phyloP scores from a whole-genome alignment of 2,888 invertebrate species.

The Cyrtodaria siliqua region DNA sequence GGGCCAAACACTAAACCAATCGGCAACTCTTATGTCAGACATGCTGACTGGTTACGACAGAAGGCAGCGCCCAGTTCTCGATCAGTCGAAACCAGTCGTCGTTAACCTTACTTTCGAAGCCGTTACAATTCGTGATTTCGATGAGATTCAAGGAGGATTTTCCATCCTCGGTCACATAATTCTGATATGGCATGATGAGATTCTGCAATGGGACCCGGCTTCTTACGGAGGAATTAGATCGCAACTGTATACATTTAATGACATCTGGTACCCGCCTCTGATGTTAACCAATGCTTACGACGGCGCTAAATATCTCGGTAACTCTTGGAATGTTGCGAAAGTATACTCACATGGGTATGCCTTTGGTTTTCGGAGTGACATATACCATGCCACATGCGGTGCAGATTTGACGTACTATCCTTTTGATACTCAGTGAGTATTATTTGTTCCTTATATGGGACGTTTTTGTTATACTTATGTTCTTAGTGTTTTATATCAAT shows the following conservation, averaged over 20 bases:
- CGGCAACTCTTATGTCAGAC: too few relatives aligned
- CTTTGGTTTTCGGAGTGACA: too few relatives aligned
- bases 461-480: too few relatives aligned
- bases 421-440: too few relatives aligned
- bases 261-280: conserved; percentile 58
- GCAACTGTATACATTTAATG: conserved; percentile 32
- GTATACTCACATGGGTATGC: conserved; percentile 38
- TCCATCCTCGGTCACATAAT: conserved; percentile 27
- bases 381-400: too few relatives aligned
- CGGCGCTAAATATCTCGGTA: conserved; percentile 37
- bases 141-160: conserved; percentile 49
- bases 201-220: conserved; percentile 47
- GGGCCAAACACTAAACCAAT: too few relatives aligned
- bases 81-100: conserved; percentile 20
- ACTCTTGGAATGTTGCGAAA: too few relatives aligned
- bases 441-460: too few relatives aligned
- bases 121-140: conserved; percentile 49
- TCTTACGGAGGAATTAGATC: too few relatives aligned
- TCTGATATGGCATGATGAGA: conserved; percentile 49
- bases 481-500: too few relatives aligned
- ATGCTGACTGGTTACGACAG: conserved; percentile 23
- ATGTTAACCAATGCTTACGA: conserved; percentile 53
- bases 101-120: too few relatives aligned
- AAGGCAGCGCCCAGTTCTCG: conserved; percentile 23
- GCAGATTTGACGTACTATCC: too few relatives aligned